These are phyloP conservation scores for Collichthys lucidus DNA, from an alignment of 2,113 vertebrate genomes.

Conservation along the genomic window DNA sequence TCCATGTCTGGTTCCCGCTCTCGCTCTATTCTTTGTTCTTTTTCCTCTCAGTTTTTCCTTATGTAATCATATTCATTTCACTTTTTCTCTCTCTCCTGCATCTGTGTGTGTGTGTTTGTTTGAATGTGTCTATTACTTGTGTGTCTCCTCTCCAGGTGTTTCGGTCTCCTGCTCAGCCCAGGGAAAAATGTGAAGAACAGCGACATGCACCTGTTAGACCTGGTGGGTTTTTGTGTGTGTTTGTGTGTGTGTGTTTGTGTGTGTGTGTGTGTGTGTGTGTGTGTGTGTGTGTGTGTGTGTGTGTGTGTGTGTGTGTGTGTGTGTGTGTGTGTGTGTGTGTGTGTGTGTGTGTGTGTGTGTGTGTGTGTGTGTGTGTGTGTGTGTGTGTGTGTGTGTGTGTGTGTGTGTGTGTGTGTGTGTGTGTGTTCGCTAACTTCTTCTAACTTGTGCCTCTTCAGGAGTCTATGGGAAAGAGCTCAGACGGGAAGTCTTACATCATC, in stretches of 20 bases:
- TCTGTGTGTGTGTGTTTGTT: background rate
- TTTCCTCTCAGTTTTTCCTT: background rate
- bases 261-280: background rate
- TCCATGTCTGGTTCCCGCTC: conserved; percentile 21
- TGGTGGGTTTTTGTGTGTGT: conserved; percentile 84
- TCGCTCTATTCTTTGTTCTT: background rate
- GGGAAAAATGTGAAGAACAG: conserved; percentile 97
- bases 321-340: too few relatives aligned
- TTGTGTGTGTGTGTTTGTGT: background rate
- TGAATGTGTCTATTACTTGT: background rate
- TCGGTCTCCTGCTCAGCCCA: conserved; percentile 95
- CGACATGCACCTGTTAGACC: conserved; percentile 97
- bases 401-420: too few relatives aligned
- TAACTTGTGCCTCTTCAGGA: conserved; percentile 84
- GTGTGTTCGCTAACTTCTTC: conserved; percentile 37
- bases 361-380: too few relatives aligned
- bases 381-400: too few relatives aligned
- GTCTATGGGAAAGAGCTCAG: conserved; percentile 99
- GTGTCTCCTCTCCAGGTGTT: conserved; percentile 87
- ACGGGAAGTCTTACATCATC: conserved; percentile 98
- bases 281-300: too few relatives aligned
- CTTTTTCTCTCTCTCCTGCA: background rate
- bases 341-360: too few relatives aligned
- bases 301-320: too few relatives aligned
- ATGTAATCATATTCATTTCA: conserved; percentile 26